Percentiles rank a stretch among this genome's conserved stretches.
phyloP scores from a whole-genome alignment of 2,113 vertebrate species.

The Alethe diademata region DNA sequence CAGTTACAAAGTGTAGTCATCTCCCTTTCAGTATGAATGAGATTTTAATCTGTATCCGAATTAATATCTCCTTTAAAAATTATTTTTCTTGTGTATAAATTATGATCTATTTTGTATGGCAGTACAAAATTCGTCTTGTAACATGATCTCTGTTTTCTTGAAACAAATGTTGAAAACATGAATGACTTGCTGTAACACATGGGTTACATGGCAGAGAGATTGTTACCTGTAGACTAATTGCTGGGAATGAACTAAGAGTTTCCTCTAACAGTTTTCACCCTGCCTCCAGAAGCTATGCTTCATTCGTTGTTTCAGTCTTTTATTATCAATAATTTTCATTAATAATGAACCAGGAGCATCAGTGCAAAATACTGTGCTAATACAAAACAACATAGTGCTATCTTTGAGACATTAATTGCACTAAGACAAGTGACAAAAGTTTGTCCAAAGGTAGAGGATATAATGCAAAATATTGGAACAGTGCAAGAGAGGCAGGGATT shows the following conservation, averaged over 20 bases:
- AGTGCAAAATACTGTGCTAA: background rate
- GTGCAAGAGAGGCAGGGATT: background rate
- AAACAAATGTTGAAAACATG: background rate
- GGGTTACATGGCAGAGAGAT: background rate
- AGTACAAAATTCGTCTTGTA: background rate
- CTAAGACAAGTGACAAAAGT: background rate
- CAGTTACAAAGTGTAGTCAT: background rate
- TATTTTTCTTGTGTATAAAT: background rate
- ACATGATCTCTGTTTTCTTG: background rate
- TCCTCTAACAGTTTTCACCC: background rate
- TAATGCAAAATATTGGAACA: background rate
- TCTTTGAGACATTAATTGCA: background rate
- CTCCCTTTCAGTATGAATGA: background rate
- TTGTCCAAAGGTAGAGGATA: background rate
- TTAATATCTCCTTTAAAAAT: background rate
- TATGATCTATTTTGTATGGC: background rate
- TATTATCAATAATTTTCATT: background rate
- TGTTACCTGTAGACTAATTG: background rate
- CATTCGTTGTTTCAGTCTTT: background rate
- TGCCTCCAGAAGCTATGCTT: background rate
- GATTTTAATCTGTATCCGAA: background rate
- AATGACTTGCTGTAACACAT: background rate
- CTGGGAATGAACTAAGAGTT: background rate
- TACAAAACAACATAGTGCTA: accelerated
- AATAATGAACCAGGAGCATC: background rate